Evolutionary conservation across 2,113 vertebrate species (phyloP).

Genomic region (Octodon degus): DNA sequence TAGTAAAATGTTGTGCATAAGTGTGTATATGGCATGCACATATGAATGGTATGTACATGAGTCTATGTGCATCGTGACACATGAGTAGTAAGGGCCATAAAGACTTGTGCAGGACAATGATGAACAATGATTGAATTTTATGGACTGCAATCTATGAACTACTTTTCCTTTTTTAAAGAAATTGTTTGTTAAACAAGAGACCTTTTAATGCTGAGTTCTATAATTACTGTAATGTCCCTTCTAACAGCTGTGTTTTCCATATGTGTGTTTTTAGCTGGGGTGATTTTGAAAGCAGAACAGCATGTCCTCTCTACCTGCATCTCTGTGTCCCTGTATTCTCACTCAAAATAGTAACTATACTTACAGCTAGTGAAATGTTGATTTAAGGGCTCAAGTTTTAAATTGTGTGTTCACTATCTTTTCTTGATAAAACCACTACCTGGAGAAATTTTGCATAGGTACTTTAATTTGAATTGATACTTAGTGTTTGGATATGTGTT

Average conservation of each 20-base stretch:
- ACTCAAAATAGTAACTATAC: background rate
- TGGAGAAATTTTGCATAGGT: background rate
- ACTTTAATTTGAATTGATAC: background rate
- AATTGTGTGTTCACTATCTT: background rate
- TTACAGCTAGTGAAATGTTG: background rate
- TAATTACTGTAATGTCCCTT: conserved; percentile 6
- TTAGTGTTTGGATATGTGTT: background rate
- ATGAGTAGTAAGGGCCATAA: background rate
- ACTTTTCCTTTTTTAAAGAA: conserved; percentile 8
- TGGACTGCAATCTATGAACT: background rate
- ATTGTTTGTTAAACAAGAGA: conserved; percentile 49
- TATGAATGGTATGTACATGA: background rate
- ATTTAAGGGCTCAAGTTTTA: conserved; percentile 38
- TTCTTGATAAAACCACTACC: background rate
- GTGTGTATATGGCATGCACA: background rate
- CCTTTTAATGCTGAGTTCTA: conserved; percentile 25
- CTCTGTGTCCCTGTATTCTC: conserved; percentile 14
- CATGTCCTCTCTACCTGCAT: background rate
- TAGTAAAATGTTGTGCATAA: background rate
- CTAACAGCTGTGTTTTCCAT: conserved; percentile 36
- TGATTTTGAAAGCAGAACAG: conserved; percentile 33
- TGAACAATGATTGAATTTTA: background rate
- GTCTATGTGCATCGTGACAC: background rate
- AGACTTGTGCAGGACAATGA: background rate
- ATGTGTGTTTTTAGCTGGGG: conserved; percentile 56